phyloP scores from a whole-genome alignment of 2,113 vertebrate species.

The Chinchilla lanigera region DNA sequence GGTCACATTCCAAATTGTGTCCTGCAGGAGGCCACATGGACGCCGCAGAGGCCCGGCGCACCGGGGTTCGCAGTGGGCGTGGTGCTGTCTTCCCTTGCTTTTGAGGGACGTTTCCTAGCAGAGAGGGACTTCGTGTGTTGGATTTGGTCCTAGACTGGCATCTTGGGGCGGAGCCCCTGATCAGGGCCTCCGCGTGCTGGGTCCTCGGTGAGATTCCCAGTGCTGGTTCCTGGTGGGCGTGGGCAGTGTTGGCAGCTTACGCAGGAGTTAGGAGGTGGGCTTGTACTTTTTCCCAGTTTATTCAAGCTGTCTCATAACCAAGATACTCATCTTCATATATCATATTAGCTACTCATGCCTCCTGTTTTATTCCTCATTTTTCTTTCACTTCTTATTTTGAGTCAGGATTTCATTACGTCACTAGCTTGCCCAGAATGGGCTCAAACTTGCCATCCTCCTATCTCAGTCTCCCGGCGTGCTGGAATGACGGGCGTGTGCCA shows the following conservation, averaged over 20 bases:
- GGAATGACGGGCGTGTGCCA: not conserved
- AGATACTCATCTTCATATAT: fast-evolving
- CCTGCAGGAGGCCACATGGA: not conserved
- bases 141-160: fast-evolving
- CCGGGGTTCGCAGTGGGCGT: fast-evolving
- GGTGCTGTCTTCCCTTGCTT: no score
- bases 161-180: fast-evolving
- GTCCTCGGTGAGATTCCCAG: no score
- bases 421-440: not conserved
- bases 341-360: fast-evolving
- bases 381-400: not conserved
- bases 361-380: fast-evolving
- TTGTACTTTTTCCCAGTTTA: fast-evolving
- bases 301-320: fast-evolving
- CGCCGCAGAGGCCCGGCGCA: fast-evolving
- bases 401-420: not conserved
- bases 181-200: fast-evolving
- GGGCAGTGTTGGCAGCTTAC: not conserved
- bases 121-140: fast-evolving
- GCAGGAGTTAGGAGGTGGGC: not conserved
- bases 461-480: not conserved
- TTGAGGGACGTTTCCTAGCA: fast-evolving
- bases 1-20: not conserved
- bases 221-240: not conserved
- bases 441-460: not conserved